These are phyloP conservation scores for Elachura formosa DNA, from an alignment of 2,113 vertebrate genomes.

Conservation along the genomic window DNA sequence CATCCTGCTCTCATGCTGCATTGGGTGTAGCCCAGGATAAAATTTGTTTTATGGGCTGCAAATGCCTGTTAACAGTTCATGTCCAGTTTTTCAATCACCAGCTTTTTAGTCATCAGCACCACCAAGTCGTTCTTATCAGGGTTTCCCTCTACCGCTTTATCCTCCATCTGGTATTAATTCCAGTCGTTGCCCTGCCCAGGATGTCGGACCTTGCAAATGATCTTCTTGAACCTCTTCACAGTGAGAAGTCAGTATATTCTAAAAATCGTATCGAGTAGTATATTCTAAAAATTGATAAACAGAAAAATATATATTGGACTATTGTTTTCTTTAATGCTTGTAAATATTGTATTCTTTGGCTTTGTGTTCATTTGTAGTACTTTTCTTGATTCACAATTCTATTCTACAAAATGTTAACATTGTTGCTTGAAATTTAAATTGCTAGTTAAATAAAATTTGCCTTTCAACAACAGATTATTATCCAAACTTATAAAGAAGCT, in stretches of 20 bases:
- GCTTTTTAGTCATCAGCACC: neutral
- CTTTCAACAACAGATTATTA: neutral
- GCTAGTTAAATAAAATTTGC: neutral
- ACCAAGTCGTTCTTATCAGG: neutral
- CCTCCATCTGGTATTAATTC: fast-evolving
- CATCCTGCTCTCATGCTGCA: fast-evolving
- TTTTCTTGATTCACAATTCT: neutral
- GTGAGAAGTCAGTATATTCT: neutral
- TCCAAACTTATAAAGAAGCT: neutral
- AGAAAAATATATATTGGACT: neutral
- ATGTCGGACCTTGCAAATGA: too few species aligned
- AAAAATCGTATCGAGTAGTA: neutral
- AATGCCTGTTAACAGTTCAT: neutral
- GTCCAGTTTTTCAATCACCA: neutral
- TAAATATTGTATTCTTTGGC: neutral
- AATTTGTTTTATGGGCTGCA: neutral
- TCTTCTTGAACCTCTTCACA: neutral
- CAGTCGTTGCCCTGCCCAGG: neutral
- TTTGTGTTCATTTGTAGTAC: neutral
- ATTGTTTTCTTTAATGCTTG: neutral
- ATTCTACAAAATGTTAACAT: neutral
- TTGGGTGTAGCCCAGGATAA: neutral
- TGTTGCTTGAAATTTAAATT: neutral
- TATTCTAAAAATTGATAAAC: neutral
- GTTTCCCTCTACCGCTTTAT: neutral